Base-by-base conservation (phyloP, 2,888 invertebrate species). In the Clusia tigrina region DNA sequence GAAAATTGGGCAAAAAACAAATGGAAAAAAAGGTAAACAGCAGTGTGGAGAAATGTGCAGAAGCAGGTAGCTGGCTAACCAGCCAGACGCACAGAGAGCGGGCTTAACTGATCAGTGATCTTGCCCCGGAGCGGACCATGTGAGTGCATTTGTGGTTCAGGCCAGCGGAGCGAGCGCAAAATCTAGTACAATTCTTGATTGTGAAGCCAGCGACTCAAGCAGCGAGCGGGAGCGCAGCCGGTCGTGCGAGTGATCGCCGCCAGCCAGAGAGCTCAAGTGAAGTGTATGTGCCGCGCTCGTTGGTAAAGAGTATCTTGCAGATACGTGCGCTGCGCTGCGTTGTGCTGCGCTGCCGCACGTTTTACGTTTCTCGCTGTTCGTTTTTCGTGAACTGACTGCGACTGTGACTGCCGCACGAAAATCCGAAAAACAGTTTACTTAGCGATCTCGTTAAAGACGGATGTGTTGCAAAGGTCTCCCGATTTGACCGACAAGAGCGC, bases 371-470 rank as follows among this genome's bases (percentile, higher is more conserved):
- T n/a, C n/a, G n/a, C n/a, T n/a, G n/a, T n/a, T n/a, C n/a, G n/a
- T n/a, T n/a, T n/a, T n/a, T n/a, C n/a, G n/a, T n/a, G n/a, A n/a
- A n/a, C n/a, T n/a, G n/a, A n/a, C n/a, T n/a, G n/a, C n/a, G n/a
- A n/a, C n/a, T n/a, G n/a, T n/a, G n/a, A n/a, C n/a, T n/a, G n/a
- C n/a, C n/a, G n/a, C n/a, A n/a, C n/a, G n/a, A n/a, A n/a, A 32
- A 12, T 9, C 63, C 55, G 37, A n/a, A 63, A 67, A 73, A 74
- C 78, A 78, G 77, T 78, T 74, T 77, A 67, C 70, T 72, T 76
- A 72, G 70, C 67, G 70, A 74, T 71, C 64, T 68, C 54, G 68
- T 48, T 54, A 48, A 53, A 52, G 65, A 23, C 65, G 69, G 68
- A 68, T 68, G 77, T 69, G 65, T 67, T 55, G 42, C 15, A 42